Base-by-base conservation (phyloP, 1,140 invertebrate genomes). In the Antheraea mylitta region DNA sequence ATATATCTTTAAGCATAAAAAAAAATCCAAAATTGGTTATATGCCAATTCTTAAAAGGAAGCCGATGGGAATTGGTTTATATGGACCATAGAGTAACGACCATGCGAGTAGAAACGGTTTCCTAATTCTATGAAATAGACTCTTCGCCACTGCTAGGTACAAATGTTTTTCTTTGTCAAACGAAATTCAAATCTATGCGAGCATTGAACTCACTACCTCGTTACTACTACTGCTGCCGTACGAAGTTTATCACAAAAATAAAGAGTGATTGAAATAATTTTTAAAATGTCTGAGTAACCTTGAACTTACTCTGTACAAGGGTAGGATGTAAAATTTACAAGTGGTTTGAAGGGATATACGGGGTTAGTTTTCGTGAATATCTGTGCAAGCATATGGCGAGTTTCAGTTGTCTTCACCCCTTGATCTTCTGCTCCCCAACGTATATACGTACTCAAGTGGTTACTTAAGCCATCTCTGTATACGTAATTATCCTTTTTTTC, bases 401-500 rank as follows among this genome's bases (percentile, higher is more conserved):
- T 93, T 75, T 91, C 88, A 9, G 92, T 92, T 64, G 79, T 82
- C 7, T 74, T 68, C 2, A 82, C 73, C 13, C 81, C 82, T 58
- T 87, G 81, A 45, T 92, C 83, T 22, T 86, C 71, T 22, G 72
- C 83, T 19, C 93, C 92, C 72, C 83, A 83, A 42, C 91, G 81
- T 2, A 78, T 68, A 70, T 93, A 93, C 11, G 92, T 92, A 68
- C 92, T 92, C 13, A 89, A 19, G 38, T 89, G 84, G 67, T 93
- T 92, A 74, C 91, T 90, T 16, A 89, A 73, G n/a, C 76, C 64
- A 74, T 92, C 89, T 37, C 89, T 82, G 69, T 91, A 92, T 7
- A 90, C 90, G 70, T 93, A 85, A 68, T 89, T 90, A 78, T 93
- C 92, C 76, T 87, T 89, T 53, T 53, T 91, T 67, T 89, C 84